Base-by-base conservation (phyloP, 2,797 vertebrate genomes). In the Amniataba percoides region DNA sequence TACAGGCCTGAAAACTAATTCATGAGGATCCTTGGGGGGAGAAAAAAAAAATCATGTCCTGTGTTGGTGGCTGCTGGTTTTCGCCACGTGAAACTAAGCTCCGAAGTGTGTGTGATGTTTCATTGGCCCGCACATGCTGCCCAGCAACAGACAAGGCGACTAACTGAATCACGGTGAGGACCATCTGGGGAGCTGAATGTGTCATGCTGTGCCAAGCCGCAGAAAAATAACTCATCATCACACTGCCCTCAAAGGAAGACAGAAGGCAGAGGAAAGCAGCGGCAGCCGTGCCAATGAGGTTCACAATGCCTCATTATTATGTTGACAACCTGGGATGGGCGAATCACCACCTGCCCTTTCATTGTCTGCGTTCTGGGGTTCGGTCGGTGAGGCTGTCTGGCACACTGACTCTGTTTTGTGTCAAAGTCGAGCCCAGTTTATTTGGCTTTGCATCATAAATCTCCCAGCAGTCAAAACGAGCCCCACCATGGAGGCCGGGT, bases 101-200 rank as follows among this genome's bases (percentile, higher is more conserved):
- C 71, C 21, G 46, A 77, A 78, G 78, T 74, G 80, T 86, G 80
- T 82, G 81, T 87, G 87, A 88, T 84, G 88, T 88, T 87, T 87
- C 75, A 82, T 81, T 85, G 85, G 85, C 73, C 74, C 55, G 46
- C 78, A 66, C 86, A 80, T 68, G 87, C 90, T 93, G 89, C 93
- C 90, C 87, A 53, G 93, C 92, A 94, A 94, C 93, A 93, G 90
- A 93, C 90, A 91, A 84, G 86, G 77, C 74, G 63, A 77, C 88
- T 85, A 83, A 89, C 86, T 94, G 91, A 93, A 92, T 95, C 91
- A 93, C 82, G 70, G 88, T 81, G 87, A 88, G 74, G 90, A 93
- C 91, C 89, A 92, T 93, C 91, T 93, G 87, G 83, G 88, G 89
- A 92, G 87, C 85, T 87, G 88, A 92, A 80, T 66, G 85, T 84